A percentile compares a stretch with the other conserved stretches of the same genome.
These are phyloP conservation scores for Sitta europaea DNA, from an alignment of 2,113 vertebrate species.

Conservation along the genomic window DNA sequence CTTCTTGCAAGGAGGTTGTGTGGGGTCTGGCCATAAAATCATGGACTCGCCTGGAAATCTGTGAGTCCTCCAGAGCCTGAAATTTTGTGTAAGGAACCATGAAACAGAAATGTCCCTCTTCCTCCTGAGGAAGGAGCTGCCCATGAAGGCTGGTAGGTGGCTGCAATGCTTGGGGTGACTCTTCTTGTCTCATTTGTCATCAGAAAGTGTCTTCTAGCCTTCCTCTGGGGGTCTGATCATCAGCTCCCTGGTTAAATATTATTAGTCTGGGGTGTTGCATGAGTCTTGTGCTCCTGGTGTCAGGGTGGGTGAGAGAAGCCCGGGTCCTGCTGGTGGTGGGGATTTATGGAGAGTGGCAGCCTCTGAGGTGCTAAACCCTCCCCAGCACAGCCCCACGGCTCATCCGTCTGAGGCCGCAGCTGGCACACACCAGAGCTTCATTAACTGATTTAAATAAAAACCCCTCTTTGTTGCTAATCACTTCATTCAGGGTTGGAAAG, in stretches of 20 bases:
- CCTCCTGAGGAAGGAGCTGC: too few relatives aligned
- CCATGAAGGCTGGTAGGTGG: not conserved
- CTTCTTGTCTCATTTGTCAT: not conserved
- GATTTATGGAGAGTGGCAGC: not conserved
- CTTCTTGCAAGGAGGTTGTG: not conserved
- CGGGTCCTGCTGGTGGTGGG: not conserved
- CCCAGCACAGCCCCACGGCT: not conserved
- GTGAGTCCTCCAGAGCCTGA: not conserved
- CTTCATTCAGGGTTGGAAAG: conserved; percentile 13
- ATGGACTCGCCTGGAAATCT: accelerated
- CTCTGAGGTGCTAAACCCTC: not conserved
- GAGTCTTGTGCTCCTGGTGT: not conserved
- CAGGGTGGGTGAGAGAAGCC: not conserved
- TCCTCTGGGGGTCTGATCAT: not conserved
- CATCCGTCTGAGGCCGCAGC: not conserved
- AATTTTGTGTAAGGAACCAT: not conserved
- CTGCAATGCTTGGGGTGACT: not conserved
- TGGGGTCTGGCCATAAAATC: not conserved
- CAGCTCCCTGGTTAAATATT: not conserved
- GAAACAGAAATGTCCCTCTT: not conserved
- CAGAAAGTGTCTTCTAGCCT: not conserved
- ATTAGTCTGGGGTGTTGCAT: not conserved
- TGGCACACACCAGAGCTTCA: not conserved
- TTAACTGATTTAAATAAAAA: conserved; percentile 20
- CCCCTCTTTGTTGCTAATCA: not conserved